These are phyloP conservation scores for Microctonus hyperodae DNA, from an alignment of 2,888 invertebrate genomes.

Conservation along the genomic window DNA sequence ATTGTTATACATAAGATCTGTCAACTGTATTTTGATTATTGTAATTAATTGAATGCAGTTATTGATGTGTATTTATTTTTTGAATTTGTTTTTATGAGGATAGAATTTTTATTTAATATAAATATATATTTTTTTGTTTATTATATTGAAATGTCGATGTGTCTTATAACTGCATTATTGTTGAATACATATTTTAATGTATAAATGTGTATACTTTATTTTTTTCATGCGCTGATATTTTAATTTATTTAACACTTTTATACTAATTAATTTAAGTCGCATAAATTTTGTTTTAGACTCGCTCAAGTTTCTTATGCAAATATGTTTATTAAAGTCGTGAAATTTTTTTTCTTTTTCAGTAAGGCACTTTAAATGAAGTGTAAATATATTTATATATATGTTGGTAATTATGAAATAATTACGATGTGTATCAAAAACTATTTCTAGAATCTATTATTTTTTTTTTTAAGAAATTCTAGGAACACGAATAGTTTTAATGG, in stretches of 20 bases:
- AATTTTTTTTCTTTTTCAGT: neutral
- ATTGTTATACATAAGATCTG: neutral
- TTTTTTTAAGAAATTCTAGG: neutral
- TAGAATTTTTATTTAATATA: too few species aligned
- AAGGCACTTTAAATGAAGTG: neutral
- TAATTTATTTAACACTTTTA: neutral
- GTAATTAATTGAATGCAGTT: slow-evolving; percentile 45
- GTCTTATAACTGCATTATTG: neutral
- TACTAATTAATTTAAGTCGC: neutral
- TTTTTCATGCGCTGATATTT: neutral
- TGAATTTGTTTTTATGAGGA: too few species aligned
- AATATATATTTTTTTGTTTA: too few species aligned
- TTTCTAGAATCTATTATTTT: neutral
- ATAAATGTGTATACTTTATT: neutral
- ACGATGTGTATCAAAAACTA: slow-evolving; percentile 4
- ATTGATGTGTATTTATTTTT: slow-evolving; percentile 35
- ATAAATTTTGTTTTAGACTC: neutral
- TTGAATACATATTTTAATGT: too few species aligned
- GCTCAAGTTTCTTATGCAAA: neutral
- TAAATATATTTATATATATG: neutral
- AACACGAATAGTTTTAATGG: neutral
- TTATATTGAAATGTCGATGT: too few species aligned
- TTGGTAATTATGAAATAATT: neutral
- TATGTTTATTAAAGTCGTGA: neutral
- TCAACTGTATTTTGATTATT: slow-evolving; percentile 25